A percentile compares a stretch with the other conserved stretches of the same genome.
Evolutionary conservation across 2,888 invertebrate genomes (phyloP).

Genomic region (Holacanthella duospinosa): DNA sequence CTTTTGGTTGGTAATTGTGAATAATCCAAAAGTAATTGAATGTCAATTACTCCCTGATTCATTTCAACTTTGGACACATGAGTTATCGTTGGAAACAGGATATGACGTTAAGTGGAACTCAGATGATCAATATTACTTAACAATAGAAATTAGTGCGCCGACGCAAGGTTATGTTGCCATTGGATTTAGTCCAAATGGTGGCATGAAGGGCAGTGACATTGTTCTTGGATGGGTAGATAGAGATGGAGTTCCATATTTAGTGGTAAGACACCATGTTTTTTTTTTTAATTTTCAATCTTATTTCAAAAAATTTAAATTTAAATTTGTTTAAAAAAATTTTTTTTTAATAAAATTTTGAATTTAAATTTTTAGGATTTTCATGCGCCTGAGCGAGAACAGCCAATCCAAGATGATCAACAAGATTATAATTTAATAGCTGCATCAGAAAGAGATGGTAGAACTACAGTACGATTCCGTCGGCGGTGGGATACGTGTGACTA

Average conservation of each 20-base stretch:
- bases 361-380: slow-evolving; percentile 37
- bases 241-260: slow-evolving; percentile 22
- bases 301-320: neutral
- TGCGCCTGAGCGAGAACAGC: slow-evolving; percentile 31
- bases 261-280: neutral
- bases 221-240: slow-evolving; percentile 80
- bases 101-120: slow-evolving; percentile 21
- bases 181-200: slow-evolving; percentile 70
- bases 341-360: neutral
- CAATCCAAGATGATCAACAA: slow-evolving; percentile 38
- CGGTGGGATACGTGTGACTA: slow-evolving; percentile 41
- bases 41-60: neutral
- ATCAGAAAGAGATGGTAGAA: slow-evolving; percentile 39
- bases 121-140: slow-evolving; percentile 53
- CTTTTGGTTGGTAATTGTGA: no score
- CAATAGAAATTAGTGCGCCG: slow-evolving; percentile 70
- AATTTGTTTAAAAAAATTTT: neutral
- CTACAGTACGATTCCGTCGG: slow-evolving; percentile 39
- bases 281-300: no score
- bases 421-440: slow-evolving; percentile 39
- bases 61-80: slow-evolving; percentile 19
- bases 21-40: no score
- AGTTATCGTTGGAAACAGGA: slow-evolving; percentile 14
- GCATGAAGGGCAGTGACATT: slow-evolving; percentile 72
- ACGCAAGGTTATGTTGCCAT: slow-evolving; percentile 77